A percentile compares a stretch with the other conserved stretches of the same genome.
Conservation (phyloP, 37 sponge, comb jelly and placozoan species). For the Hormiphora californensis region DNA sequence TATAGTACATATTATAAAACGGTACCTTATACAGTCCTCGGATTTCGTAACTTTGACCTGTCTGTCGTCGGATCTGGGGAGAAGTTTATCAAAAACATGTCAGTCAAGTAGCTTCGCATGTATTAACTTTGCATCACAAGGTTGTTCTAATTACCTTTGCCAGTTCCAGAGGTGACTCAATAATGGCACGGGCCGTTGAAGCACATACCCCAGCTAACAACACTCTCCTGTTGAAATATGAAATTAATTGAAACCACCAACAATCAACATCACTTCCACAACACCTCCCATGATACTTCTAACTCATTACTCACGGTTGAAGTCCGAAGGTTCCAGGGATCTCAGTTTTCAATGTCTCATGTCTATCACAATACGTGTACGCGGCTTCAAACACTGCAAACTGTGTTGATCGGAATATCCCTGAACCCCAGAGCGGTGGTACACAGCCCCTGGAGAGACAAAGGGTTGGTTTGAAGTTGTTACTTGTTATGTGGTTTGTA, state of each 20-base stretch:
- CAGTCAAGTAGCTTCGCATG: too few species aligned
- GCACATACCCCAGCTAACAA: constrained; percentile 71
- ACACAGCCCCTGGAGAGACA: constrained; percentile 63
- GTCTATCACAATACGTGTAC: constrained; percentile 61
- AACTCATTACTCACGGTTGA: not conserved
- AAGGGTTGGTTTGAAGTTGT: too few species aligned
- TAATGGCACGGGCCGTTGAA: constrained; percentile 78
- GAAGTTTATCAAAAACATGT: not conserved
- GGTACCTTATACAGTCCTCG: constrained; percentile 64
- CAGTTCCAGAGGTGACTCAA: constrained; percentile 90
- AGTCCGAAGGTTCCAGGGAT: constrained; percentile 74
- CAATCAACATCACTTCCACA: too few species aligned
- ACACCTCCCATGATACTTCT: too few species aligned
- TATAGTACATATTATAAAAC: not conserved
- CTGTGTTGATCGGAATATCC: constrained; percentile 88
- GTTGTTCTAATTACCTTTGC: constrained; percentile 62
- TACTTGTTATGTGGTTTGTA: too few species aligned
- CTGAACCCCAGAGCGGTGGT: constrained; percentile 91
- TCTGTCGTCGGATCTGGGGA: constrained; percentile 71
- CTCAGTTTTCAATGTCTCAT: constrained; percentile 56
- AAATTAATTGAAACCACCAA: constrained; percentile 56
- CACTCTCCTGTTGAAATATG: constrained; percentile 60
- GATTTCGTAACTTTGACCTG: constrained; percentile 72
- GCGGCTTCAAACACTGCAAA: constrained; percentile 93
- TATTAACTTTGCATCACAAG: too few species aligned